Conservation (phyloP, 2,797 vertebrate species). For the Lepilemur septentrionalis region DNA sequence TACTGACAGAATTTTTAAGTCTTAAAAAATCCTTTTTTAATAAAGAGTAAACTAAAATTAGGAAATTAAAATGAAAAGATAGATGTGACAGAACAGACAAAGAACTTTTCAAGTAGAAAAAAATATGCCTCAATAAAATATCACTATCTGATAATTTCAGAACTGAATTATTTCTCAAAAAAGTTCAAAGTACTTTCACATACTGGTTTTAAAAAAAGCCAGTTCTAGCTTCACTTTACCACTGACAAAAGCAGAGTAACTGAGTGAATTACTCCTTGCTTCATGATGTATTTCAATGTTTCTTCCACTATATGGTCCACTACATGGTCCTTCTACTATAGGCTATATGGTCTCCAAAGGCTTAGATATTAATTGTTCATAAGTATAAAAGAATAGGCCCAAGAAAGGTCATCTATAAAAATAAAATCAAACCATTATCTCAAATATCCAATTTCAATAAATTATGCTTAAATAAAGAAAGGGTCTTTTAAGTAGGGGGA, state of each 20-base stretch:
- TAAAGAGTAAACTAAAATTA: background rate
- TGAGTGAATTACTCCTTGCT: background rate
- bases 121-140: conserved; percentile 28
- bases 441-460: background rate
- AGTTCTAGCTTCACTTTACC: background rate
- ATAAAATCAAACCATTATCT: background rate
- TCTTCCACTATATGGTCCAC: background rate
- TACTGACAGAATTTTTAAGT: conserved; percentile 39
- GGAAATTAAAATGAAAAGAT: conserved; percentile 28
- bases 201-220: background rate
- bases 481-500: background rate
- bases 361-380: background rate
- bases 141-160: background rate
- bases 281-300: background rate
- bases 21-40: background rate
- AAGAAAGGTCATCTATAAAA: background rate
- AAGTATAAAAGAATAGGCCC: background rate
- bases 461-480: conserved; percentile 10
- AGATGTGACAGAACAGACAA: background rate
- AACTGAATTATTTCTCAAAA: background rate
- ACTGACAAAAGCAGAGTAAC: background rate
- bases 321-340: background rate
- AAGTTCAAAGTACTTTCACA: background rate
- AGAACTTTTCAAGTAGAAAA: conserved; percentile 7
- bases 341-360: background rate